These are phyloP conservation scores for Gallinago media DNA, from an alignment of 2,113 vertebrate species.

Conservation along the genomic window DNA sequence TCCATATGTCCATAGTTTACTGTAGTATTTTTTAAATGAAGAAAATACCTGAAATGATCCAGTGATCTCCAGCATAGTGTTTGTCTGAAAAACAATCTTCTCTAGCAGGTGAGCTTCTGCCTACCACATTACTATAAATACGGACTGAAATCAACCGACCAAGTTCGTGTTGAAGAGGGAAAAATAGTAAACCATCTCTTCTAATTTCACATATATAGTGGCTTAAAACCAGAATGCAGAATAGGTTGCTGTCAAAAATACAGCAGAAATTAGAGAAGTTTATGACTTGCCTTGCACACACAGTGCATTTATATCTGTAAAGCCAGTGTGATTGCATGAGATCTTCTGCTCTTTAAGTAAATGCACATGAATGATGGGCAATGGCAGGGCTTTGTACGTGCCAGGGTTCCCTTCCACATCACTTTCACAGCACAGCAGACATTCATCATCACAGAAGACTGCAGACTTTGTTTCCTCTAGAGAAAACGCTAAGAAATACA, in stretches of 20 bases:
- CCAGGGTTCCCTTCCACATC: background rate
- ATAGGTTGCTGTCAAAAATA: background rate
- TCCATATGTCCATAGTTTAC: background rate
- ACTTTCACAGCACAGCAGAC: background rate
- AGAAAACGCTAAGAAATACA: background rate
- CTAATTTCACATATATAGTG: background rate
- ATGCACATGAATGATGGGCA: background rate
- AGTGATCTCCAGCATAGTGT: background rate
- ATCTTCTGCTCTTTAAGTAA: background rate
- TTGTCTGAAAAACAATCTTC: background rate
- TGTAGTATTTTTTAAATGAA: background rate
- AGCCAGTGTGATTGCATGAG: background rate
- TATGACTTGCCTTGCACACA: accelerated
- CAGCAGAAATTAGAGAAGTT: background rate
- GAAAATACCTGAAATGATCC: background rate
- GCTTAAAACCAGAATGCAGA: background rate
- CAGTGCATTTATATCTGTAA: background rate
- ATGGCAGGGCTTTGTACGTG: background rate
- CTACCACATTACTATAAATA: background rate
- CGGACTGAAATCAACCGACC: background rate
- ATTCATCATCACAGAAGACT: background rate
- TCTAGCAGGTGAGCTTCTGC: background rate
- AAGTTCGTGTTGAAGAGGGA: background rate
- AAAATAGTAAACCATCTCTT: background rate
- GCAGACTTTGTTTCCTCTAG: background rate